These are phyloP conservation scores for Latrodectus hesperus DNA, from an alignment of 2,888 invertebrate genomes.

Conservation along the genomic window DNA sequence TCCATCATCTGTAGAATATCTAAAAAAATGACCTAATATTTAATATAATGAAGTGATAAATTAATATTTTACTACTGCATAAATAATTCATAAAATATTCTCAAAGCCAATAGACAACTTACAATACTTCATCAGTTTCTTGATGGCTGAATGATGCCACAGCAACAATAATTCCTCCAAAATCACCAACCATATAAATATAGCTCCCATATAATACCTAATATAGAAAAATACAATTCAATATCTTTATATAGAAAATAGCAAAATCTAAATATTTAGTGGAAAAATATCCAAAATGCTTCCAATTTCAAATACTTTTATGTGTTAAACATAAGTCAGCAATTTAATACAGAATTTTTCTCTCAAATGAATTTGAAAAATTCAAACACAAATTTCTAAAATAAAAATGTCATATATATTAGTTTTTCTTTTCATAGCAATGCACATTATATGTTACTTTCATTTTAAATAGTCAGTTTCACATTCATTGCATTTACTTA, in stretches of 20 bases:
- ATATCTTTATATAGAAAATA: background rate
- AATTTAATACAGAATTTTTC: background rate
- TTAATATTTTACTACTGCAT: background rate
- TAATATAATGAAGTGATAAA: background rate
- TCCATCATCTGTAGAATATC: conserved; percentile 90
- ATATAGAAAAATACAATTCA: background rate
- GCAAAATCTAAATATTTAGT: background rate
- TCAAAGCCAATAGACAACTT: conserved; percentile 70
- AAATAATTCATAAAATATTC: background rate
- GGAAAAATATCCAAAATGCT: background rate
- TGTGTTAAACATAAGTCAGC: background rate
- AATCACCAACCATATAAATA: conserved; percentile 92
- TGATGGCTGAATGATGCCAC: conserved; percentile 86
- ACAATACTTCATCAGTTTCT: conserved; percentile 84
- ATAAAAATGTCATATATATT: too few species aligned
- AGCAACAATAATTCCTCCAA: conserved; percentile 90
- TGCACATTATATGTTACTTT: too few species aligned
- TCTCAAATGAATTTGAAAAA: too few species aligned
- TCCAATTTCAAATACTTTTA: background rate
- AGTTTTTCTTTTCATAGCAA: too few species aligned
- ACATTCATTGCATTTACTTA: too few species aligned
- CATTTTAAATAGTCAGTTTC: too few species aligned
- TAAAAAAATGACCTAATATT: conserved; percentile 57
- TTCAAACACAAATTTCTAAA: too few species aligned
- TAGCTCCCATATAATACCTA: conserved; percentile 84